Evolutionary conservation across 2,113 vertebrate genomes (phyloP), one percentile per base, ranked within the genome.

Genomic region (Noctilio leporinus): DNA sequence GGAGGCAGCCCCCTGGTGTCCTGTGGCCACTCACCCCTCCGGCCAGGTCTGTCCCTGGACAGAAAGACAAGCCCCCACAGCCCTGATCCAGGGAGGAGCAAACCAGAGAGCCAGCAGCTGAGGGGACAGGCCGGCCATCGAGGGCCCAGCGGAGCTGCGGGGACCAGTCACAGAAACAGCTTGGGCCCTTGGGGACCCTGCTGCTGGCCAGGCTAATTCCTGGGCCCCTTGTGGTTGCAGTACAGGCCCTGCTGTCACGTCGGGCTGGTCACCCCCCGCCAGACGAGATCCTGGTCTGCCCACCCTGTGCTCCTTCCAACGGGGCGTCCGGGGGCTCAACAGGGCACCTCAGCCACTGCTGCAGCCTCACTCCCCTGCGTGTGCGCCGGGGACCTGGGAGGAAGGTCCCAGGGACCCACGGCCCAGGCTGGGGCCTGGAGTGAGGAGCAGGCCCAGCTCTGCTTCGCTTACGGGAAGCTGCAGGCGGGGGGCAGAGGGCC

Each of bases 151-250:
- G 1, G 55, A 45, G 72, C 73, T 30, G 53, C n/a, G 3, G 15
- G 70, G 64, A 82, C 51, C 96, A 24, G 8, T 94, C 77, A 77
- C 16, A 70, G 94, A 93, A 93, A 95, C 91, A 28, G 76, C 69
- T 7, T 24, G 70, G 67, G 89, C 40, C 96, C 12, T 19, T 19
- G 14, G 97, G 91, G 97, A 77, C n/a, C 78, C 38, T 76, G 53
- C 72, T 55, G 69, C 86, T 22, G 16, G 16, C 55, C 1, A n/a
- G 30, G 70, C 86, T 95, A 76, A 96, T 96, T 89, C 86, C 89
- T 3, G 3, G 57, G 86, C 57, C 45, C 4, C 65, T 92, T 92
- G 87, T 93, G 7, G 9, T 67, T 62, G 96, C 49, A 15, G 86
- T 78, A 86, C 6, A 10, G 40, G 49, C 33, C 35, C 33, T 26